phyloP scores from a whole-genome alignment of 2,113 vertebrate species.

The Channa maculata region DNA sequence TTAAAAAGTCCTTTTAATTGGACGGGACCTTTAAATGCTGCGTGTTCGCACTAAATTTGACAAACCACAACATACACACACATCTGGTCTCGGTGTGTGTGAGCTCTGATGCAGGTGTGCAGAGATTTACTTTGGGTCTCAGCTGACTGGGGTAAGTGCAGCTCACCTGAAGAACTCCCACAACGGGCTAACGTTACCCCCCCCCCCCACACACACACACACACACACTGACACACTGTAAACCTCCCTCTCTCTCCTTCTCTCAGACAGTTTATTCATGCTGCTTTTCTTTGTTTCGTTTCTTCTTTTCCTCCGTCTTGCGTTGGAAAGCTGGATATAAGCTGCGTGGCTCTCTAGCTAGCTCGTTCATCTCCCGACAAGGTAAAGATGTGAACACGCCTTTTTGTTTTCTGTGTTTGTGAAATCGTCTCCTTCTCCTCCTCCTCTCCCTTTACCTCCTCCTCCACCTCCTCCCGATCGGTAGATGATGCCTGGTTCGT shows the following conservation, averaged over 20 bases:
- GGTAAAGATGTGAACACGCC: slow-evolving; percentile 77
- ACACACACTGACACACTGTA: not conserved
- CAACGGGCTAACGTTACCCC: no score
- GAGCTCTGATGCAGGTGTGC: no score
- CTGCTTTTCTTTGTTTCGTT: slow-evolving; percentile 64
- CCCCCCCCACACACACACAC: not conserved
- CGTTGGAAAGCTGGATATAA: slow-evolving; percentile 86
- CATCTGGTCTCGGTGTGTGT: no score
- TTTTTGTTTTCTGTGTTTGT: slow-evolving; percentile 54
- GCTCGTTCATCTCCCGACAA: slow-evolving; percentile 89
- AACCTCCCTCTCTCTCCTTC: slow-evolving; percentile 27
- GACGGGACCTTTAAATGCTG: no score
- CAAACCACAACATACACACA: no score
- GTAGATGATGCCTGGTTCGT: slow-evolving; percentile 17
- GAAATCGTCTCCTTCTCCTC: slow-evolving; percentile 25
- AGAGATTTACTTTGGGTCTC: no score
- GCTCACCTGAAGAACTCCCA: no score
- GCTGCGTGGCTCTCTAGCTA: slow-evolving; percentile 87
- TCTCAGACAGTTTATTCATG: slow-evolving; percentile 68
- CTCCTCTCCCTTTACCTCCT: not conserved
- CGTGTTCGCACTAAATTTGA: no score
- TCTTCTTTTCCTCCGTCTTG: slow-evolving; percentile 55
- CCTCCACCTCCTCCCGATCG: slow-evolving; percentile 4
- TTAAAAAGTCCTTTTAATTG: no score
- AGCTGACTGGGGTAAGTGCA: no score